Evolutionary conservation across 2,888 invertebrate genomes (phyloP).

Genomic region (Acleris literana): DNA sequence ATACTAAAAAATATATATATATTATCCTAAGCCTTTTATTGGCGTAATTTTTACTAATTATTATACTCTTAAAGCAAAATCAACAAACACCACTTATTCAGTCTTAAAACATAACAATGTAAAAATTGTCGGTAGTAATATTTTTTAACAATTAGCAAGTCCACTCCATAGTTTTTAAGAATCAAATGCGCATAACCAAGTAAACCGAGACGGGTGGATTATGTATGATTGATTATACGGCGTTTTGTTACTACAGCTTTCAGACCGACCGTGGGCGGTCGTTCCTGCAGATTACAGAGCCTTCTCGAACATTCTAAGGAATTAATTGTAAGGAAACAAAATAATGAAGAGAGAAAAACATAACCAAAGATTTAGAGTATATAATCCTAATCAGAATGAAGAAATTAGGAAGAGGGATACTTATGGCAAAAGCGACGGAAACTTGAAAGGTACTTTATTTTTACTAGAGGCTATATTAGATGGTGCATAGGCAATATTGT

Average conservation of each 20-base stretch:
- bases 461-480: background rate
- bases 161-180: conserved; percentile 59
- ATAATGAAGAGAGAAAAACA: conserved; percentile 54
- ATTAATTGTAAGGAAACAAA: conserved; percentile 10
- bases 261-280: conserved; percentile 44
- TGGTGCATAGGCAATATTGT: too few species aligned
- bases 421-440: conserved; percentile 47
- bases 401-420: conserved; percentile 52
- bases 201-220: conserved; percentile 65
- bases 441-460: conserved; percentile 43
- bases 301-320: conserved; percentile 16
- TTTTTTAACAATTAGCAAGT: conserved; percentile 4
- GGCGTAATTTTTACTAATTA: too few species aligned
- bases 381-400: conserved; percentile 59
- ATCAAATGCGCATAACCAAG: conserved; percentile 70
- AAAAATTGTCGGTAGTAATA: too few species aligned
- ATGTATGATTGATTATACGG: conserved; percentile 79
- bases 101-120: too few species aligned
- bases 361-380: conserved; percentile 52
- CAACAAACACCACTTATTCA: too few species aligned
- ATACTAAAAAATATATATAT: too few species aligned
- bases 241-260: conserved; percentile 67
- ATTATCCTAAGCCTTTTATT: too few species aligned
- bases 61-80: too few species aligned
- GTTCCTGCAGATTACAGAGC: conserved; percentile 31